Evolutionary conservation across 2,113 vertebrate species (phyloP).

Genomic region (Pelecanoides urinatrix): DNA sequence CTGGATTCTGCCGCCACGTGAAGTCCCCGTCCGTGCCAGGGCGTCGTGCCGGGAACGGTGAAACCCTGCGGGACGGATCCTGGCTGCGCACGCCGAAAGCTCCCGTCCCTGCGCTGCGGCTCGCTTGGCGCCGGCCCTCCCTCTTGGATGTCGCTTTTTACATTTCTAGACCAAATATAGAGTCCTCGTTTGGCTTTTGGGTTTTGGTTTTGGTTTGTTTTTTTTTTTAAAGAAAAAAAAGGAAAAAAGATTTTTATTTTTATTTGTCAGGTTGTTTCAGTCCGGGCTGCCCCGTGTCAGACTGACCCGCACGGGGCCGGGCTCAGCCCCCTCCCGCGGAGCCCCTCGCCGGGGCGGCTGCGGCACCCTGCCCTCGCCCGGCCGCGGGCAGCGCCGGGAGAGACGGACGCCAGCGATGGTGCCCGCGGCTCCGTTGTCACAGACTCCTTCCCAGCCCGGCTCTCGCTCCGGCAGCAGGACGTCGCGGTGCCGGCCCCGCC

Average conservation of each 20-base stretch:
- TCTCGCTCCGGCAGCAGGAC: not conserved
- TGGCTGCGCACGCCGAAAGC: not conserved
- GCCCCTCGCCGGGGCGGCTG: not conserved
- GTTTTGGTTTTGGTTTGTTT: not conserved
- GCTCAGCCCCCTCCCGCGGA: not conserved
- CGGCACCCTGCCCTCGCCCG: not conserved
- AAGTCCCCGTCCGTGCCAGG: not conserved
- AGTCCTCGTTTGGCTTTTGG: not conserved
- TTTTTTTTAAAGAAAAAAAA: not conserved
- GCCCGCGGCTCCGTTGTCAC: not conserved
- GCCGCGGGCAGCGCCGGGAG: not conserved
- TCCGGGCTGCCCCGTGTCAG: not conserved
- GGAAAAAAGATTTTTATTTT: not conserved
- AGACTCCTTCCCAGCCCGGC: not conserved
- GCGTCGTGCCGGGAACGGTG: not conserved
- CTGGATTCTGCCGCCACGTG: not conserved
- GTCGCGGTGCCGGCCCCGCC: not conserved
- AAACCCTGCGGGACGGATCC: not conserved
- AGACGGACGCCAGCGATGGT: not conserved
- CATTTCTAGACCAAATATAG: conserved; percentile 69
- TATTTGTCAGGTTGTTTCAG: not conserved
- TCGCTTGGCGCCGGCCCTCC: not conserved
- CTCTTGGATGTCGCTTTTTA: conserved; percentile 38
- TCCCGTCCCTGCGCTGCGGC: not conserved
- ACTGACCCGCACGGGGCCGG: not conserved